Percentiles rank a stretch among this genome's conserved stretches.
Evolutionary conservation across 2,888 invertebrate genomes (phyloP).

Genomic region (Pilophorus perplexus): DNA sequence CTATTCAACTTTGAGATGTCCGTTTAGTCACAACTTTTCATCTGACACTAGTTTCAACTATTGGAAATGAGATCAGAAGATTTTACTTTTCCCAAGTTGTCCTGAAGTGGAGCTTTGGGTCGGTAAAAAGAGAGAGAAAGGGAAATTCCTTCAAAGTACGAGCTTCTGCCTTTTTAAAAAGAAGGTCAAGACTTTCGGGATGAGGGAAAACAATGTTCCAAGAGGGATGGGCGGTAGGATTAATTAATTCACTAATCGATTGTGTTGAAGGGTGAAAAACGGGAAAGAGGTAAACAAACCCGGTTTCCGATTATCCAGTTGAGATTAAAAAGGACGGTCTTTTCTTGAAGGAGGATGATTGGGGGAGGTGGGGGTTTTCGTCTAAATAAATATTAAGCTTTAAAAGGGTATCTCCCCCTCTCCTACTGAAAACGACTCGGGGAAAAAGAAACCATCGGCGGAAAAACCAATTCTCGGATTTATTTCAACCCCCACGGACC

Average conservation of each 20-base stretch:
- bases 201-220: slow-evolving; percentile 5
- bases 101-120: too few species aligned
- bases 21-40: too few species aligned
- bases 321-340: slow-evolving; percentile 27
- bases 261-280: slow-evolving; percentile 10
- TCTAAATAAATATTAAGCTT: slow-evolving; percentile 39
- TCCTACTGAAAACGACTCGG: background rate
- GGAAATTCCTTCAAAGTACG: background rate
- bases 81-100: too few species aligned
- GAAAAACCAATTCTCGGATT: slow-evolving; percentile 39
- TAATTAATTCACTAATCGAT: slow-evolving; percentile 25
- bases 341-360: too few species aligned
- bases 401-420: slow-evolving; percentile 21
- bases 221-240: background rate
- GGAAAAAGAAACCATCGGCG: background rate
- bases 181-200: slow-evolving; percentile 15
- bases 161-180: background rate
- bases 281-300: slow-evolving; percentile 19
- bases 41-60: too few species aligned
- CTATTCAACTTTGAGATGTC: too few species aligned
- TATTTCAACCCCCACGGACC: slow-evolving; percentile 1
- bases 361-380: background rate
- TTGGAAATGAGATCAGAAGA: too few species aligned
- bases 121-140: background rate
- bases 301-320: slow-evolving; percentile 36